Base-by-base conservation (phyloP, 1,140 invertebrate genomes). In the Schmidtea mediterranea region DNA sequence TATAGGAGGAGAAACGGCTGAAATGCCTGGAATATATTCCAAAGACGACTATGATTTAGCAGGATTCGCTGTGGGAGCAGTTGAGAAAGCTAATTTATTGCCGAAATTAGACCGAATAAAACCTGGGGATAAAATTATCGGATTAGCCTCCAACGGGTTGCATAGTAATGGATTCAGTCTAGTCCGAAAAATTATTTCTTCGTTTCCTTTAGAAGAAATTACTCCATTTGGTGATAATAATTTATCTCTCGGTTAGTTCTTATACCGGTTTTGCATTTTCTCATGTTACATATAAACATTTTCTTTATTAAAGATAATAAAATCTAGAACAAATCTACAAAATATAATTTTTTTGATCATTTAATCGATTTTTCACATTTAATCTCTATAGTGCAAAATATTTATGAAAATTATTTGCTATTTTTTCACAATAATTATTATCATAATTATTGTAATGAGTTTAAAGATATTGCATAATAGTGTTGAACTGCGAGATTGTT, bases 141-240 rank as follows among this genome's bases (percentile, higher is more conserved):
- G 79, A 13, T 58, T 94, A 22, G 72, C 78, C 0, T 94, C 84
- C 0, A 78, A 73, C 56, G 86, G 84, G 24, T 69, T 92, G 16
- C 89, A 95, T 60, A 87, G 82, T 59, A 95, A 95, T 62, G 89
- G 89, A 0, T 95, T 83, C 66, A 90, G 84, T 69, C 64, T 95
- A 15, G 80, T 92, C 9, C 71, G 87, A 50, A 81, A 78, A 58
- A 69, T 92, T 15, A 71, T 90, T 16, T 58, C 70, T 1, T 72
- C 73, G 13, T 51, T 71, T 2, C 67, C 67, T 1, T 77, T 77
- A 46, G 62, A 67, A 13, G 77, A 80, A 57, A 64, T 67, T 39
- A 77, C 80, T 21, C 80, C 83, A 0, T 87, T 87, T 59, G 78
- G 77, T 51, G 26, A 53, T 15, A 57, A 60, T 46, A 67, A 65